Evolutionary conservation across 1,140 invertebrate genomes (phyloP).

Genomic region (Papilio glaucus): DNA sequence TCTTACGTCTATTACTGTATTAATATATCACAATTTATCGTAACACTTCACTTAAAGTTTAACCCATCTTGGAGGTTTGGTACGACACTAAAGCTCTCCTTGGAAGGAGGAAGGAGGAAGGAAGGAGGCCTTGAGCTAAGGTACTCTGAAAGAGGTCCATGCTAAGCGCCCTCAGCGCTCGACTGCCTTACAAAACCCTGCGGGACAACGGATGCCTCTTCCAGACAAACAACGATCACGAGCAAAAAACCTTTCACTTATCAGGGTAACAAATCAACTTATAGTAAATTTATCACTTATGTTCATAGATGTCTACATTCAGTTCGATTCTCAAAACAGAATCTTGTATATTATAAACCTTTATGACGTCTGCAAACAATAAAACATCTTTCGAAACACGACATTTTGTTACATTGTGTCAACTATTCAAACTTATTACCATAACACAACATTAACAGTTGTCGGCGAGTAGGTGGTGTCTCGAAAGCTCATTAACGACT

Average conservation of each 20-base stretch:
- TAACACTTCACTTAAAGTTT: conserved; percentile 2
- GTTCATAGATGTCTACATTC: conserved; percentile 1
- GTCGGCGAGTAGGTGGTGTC: conserved; percentile 21
- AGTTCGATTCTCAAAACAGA: conserved; percentile 24
- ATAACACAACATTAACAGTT: conserved; percentile 29
- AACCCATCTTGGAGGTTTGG: too few relatives aligned
- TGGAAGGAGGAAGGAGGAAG: too few relatives aligned
- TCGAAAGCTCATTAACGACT: conserved; percentile 29
- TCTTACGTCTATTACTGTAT: background rate
- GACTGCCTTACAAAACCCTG: background rate
- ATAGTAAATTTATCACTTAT: background rate
- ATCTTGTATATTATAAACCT: conserved; percentile 1
- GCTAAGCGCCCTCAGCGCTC: conserved; percentile 7
- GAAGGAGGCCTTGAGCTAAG: conserved; percentile 7
- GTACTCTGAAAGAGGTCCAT: conserved; percentile 3
- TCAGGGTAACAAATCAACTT: background rate
- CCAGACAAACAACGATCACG: background rate
- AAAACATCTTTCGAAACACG: conserved; percentile 11
- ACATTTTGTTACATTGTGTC: conserved; percentile 31
- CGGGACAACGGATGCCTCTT: conserved; percentile 1
- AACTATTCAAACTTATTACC: conserved; percentile 25
- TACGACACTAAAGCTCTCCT: too few relatives aligned
- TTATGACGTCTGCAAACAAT: conserved; percentile 8
- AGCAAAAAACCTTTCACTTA: background rate
- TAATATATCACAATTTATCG: background rate